Base-by-base conservation (phyloP, 1,140 invertebrate species). In the Lasaia peninsularis region DNA sequence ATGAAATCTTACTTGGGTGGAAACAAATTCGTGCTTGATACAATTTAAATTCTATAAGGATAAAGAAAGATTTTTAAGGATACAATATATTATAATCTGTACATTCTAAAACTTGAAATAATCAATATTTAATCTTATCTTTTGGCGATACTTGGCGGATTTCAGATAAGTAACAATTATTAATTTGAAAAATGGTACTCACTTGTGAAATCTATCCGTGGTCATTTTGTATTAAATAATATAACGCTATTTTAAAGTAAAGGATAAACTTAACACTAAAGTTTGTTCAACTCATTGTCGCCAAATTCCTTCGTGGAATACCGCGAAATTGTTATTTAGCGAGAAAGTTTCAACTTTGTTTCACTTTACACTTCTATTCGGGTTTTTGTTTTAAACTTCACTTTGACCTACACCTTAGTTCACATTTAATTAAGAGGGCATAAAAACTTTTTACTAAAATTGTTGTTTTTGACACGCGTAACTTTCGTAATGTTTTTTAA, bases 121-220 rank as follows among this genome's bases (percentile, higher is more conserved):
- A 35, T 44, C 40, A 44, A 44, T 44, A 58, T 56, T 52, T 63
- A 70, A 70, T 73, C 67, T 70, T 68, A 73, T 73, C 71, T 40
- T 55, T 49, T 28, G 44, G 16, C 14, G 52, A 58, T 49, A 44
- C 18, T 14, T 16, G 3, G 24, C 18, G 21, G 7, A 40, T 35
- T 31, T 44, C 14, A 28, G 33, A 49, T 48, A 48, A 35, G 14
- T 55, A 16, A 48, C 28, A 55, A 56, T 57, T 59, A 57, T 21
- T 58, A 60, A 34, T 5, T 63, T 53, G 55, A 54, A 57, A n/a
- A 48, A 21, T 34, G 52, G 44, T 64, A 71, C 84, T 84, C 77
- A 88, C 85, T 88, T 88, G 60, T 88, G 85, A 69, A 88, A 88
- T 65, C 85, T 78, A 63, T 88, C 83, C 37, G 85, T 88, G 48